Conservation (phyloP, 2,797 vertebrate genomes). For the Helarctos malayanus region DNA sequence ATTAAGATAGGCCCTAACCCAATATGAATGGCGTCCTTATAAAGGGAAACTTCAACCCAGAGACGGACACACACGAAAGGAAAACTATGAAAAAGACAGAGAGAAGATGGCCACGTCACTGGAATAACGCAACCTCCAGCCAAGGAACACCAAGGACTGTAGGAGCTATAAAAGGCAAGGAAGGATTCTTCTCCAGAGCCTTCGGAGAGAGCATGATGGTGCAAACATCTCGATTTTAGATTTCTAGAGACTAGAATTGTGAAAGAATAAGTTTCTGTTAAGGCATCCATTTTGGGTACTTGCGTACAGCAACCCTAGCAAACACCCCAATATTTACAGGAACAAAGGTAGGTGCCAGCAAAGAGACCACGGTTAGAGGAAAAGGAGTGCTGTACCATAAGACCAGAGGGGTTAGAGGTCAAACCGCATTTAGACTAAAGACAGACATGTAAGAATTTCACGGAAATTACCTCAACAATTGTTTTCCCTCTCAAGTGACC, state of each 20-base stretch:
- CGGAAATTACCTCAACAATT: slow-evolving; percentile 2
- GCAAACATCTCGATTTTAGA: not conserved
- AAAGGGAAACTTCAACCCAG: not conserved
- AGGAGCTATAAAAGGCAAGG: not conserved
- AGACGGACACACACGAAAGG: not conserved
- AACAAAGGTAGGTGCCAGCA: not conserved
- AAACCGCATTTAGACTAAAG: slow-evolving; percentile 33
- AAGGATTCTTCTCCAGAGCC: not conserved
- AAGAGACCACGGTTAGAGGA: not conserved
- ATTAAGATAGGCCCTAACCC: not conserved
- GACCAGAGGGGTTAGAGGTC: not conserved
- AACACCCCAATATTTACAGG: not conserved
- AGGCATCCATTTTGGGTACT: not conserved
- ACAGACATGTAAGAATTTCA: not conserved
- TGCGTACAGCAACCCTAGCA: not conserved
- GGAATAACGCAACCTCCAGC: not conserved
- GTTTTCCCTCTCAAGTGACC: not conserved
- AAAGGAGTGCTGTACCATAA: not conserved
- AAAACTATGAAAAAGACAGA: not conserved
- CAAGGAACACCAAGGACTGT: not conserved
- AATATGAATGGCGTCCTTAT: not conserved
- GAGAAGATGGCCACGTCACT: not conserved
- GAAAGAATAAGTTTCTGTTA: not conserved
- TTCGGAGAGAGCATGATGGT: fast-evolving
- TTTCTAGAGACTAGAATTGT: not conserved